Evolutionary conservation across 2,113 vertebrate genomes (phyloP), one percentile per base, ranked within the genome.

Genomic region (Pao palembangensis): DNA sequence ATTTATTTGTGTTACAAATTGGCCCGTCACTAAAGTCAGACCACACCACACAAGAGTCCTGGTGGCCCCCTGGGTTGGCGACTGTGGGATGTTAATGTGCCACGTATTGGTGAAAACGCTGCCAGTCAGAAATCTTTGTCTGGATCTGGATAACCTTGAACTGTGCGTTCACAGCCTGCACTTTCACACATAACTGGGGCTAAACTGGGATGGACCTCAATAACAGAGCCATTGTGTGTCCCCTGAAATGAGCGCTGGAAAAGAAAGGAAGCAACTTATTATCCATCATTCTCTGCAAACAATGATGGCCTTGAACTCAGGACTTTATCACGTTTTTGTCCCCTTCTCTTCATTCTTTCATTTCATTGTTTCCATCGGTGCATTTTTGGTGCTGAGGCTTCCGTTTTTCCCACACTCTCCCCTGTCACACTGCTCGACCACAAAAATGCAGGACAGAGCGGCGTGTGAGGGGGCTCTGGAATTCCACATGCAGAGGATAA

Each of bases 391-490:
- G 88, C 90, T 82, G 88, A 91, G 89, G 93, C 93, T 95, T 96
- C 95, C 92, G 93, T 93, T 96, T 95, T 96, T 96, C 95, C 93
- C 94, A 96, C 94, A 97, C 93, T 97, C 92, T 91, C 92, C 92
- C 93, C 90, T 93, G 94, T 95, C 94, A 95, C 90, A 92, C 88
- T 92, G 90, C 91, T 92, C 92, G 90, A 94, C 94, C 94, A 88
- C 94, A 96, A 95, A 93, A 95, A 98, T 94, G 93, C 91, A 92
- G 91, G 86, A 90, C 90, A 91, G 91, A 88, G 75, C 88, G 93
- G 91, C 92, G 91, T 91, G 92, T 88, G 91, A 93, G 89, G 86
- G 89, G 93, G 89, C 86, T 89, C 91, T 91, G 91, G 93, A 93
- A 93, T 94, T 94, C 91, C 91, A 90, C 91, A 93, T 90, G 81